phyloP scores from a whole-genome alignment of 2,797 vertebrate species.

The Aotus griseimembra region DNA sequence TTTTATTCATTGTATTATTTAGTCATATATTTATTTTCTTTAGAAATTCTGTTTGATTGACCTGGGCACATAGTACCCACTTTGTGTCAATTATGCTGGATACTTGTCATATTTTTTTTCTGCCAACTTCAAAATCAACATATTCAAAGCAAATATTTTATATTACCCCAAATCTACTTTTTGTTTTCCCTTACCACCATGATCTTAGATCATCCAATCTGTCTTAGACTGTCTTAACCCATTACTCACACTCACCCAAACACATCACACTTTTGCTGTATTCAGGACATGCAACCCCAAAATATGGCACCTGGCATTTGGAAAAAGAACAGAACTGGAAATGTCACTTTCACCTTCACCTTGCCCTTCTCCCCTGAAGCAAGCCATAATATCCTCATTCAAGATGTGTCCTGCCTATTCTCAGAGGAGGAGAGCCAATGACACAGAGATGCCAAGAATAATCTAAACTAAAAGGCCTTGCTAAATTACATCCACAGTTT shows the following conservation, averaged over 20 bases:
- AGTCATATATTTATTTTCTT: constrained; percentile 32
- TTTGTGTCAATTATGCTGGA: background rate
- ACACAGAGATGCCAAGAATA: background rate
- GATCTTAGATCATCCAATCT: background rate
- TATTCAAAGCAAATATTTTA: constrained; percentile 24
- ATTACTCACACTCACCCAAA: background rate
- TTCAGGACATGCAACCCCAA: background rate
- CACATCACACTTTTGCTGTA: background rate
- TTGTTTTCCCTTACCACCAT: background rate
- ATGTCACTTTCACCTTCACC: background rate
- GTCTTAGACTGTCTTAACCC: background rate
- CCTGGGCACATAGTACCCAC: background rate
- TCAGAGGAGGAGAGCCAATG: background rate
- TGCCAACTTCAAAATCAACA: background rate
- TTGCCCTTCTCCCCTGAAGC: background rate
- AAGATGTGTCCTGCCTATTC: background rate
- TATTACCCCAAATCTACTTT: background rate
- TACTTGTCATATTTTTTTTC: background rate
- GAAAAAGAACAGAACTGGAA: background rate
- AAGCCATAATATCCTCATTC: background rate
- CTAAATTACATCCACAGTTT: background rate
- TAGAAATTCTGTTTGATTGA: background rate
- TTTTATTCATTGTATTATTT: background rate
- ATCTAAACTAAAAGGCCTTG: background rate
- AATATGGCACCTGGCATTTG: background rate